Conservation (phyloP, 2,113 vertebrate species). For the Bufo gargarizans region DNA sequence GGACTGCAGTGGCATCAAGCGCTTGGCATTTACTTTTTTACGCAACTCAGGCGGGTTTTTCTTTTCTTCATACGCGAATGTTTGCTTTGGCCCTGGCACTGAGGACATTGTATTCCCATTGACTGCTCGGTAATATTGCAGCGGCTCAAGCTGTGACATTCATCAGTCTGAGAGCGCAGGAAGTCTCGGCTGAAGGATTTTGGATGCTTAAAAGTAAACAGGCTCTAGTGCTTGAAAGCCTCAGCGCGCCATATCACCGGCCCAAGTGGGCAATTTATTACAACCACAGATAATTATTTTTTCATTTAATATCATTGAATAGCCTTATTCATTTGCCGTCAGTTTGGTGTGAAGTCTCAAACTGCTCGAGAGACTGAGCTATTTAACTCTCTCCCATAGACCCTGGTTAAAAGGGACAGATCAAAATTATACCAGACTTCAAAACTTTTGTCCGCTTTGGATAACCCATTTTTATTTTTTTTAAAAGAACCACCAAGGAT, state of each 20-base stretch:
- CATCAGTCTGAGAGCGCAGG: constrained; percentile 24
- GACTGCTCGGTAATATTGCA: background rate
- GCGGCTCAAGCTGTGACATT: background rate
- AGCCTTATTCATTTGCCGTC: too few relatives aligned
- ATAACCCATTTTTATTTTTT: too few relatives aligned
- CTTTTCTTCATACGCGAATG: background rate
- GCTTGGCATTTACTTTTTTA: background rate
- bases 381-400: too few relatives aligned
- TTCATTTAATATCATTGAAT: too few relatives aligned
- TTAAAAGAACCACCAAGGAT: too few relatives aligned
- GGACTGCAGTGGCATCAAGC: background rate
- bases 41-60: background rate
- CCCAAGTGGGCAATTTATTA: constrained; percentile 9
- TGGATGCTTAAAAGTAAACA: constrained; percentile 49
- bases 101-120: background rate
- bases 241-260: background rate
- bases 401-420: too few relatives aligned
- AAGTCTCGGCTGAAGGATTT: constrained; percentile 16
- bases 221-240: constrained; percentile 19
- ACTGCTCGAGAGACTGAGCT: too few relatives aligned
- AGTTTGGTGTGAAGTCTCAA: too few relatives aligned
- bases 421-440: too few relatives aligned
- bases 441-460: too few relatives aligned
- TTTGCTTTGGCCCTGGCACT: background rate
- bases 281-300: background rate